Conservation (phyloP, 2,797 vertebrate genomes). For the Spheniscus humboldti region DNA sequence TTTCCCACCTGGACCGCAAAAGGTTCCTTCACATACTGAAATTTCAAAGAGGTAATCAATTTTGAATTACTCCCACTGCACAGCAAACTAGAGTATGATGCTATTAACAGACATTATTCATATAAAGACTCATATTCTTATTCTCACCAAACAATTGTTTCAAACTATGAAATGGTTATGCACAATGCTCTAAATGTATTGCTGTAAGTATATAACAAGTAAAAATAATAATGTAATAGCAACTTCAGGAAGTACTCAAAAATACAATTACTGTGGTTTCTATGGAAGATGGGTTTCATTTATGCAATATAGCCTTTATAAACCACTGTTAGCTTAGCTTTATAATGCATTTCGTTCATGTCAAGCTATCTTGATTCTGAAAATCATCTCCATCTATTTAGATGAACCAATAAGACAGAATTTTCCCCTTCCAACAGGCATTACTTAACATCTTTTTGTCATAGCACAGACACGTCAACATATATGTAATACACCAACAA, state of each 20-base stretch:
- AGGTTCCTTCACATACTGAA: background rate
- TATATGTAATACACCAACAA: background rate
- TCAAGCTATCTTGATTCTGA: background rate
- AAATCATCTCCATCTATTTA: background rate
- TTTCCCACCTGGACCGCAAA: background rate
- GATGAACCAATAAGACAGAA: background rate
- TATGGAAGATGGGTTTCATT: background rate
- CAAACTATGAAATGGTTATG: background rate
- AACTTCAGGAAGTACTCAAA: background rate
- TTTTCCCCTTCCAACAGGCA: background rate
- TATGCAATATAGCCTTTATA: background rate
- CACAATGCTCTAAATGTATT: background rate
- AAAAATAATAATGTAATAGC: background rate
- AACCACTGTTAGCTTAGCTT: background rate
- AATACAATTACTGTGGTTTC: background rate
- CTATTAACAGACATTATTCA: background rate
- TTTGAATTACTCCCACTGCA: background rate
- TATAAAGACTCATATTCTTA: background rate
- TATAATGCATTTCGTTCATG: background rate
- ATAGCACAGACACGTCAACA: background rate
- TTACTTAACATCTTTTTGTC: background rate
- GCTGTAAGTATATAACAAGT: background rate
- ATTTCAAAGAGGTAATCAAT: background rate
- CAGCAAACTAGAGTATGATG: background rate
- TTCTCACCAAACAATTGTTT: background rate